These are phyloP conservation scores for Euura lappo DNA, from an alignment of 1,140 invertebrate genomes.

Conservation along the genomic window DNA sequence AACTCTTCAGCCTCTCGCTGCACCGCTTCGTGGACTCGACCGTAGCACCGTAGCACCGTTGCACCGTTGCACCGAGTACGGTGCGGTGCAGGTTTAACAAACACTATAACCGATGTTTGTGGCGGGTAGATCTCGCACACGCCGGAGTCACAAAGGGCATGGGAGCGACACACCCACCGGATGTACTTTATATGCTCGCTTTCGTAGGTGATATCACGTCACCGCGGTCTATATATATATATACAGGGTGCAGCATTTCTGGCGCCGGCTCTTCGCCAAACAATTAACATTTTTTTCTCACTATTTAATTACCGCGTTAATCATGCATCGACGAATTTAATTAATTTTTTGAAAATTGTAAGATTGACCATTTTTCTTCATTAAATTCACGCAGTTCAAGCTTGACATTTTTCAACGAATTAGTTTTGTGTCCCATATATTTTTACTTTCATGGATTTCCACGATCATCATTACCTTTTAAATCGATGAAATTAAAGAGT, in stretches of 20 bases:
- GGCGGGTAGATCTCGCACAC: not conserved
- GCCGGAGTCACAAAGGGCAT: constrained; percentile 30
- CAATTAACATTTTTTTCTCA: too few relatives aligned
- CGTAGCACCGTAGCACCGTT: constrained; percentile 11
- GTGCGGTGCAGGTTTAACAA: constrained; percentile 14
- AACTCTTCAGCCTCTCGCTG: not conserved
- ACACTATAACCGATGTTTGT: constrained; percentile 2
- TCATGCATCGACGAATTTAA: too few relatives aligned
- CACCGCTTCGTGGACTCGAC: constrained; percentile 4
- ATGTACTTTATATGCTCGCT: constrained; percentile 42
- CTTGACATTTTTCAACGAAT: too few relatives aligned
- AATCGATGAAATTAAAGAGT: too few relatives aligned
- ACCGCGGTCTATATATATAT: constrained; percentile 35
- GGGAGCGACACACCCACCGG: constrained; percentile 48
- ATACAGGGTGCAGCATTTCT: constrained; percentile 28
- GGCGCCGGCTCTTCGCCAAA: not conserved
- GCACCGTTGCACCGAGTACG: not conserved
- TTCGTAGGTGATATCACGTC: constrained; percentile 37
- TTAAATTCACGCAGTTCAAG: too few relatives aligned
- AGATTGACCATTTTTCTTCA: too few relatives aligned
- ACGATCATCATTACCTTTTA: too few relatives aligned
- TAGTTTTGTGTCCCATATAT: too few relatives aligned
- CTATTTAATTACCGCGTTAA: too few relatives aligned
- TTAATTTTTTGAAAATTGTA: too few relatives aligned
- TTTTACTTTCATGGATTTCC: too few relatives aligned